phyloP scores from a whole-genome alignment of 2,888 invertebrate species.

The Anorthoa munda region DNA sequence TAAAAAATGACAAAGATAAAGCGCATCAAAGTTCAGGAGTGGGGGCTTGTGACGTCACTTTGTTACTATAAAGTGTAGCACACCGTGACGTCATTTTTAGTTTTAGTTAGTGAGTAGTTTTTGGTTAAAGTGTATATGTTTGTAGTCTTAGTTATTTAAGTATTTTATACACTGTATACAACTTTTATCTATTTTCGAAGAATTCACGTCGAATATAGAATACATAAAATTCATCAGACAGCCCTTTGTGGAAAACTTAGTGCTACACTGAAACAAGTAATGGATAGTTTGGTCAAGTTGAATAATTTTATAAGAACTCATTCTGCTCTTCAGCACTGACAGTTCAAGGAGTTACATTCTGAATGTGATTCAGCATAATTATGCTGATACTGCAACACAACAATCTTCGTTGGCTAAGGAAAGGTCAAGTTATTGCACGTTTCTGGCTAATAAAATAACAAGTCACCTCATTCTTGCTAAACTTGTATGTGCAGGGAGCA shows the following conservation, averaged over 20 bases:
- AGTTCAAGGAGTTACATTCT: background rate
- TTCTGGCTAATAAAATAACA: background rate
- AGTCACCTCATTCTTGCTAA: background rate
- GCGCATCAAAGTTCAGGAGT: no score
- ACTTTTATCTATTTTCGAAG: no score
- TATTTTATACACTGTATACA: no score
- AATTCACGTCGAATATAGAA: background rate
- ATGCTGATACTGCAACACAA: conserved; percentile 3
- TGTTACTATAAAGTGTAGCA: no score
- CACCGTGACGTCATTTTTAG: no score
- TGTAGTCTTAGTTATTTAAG: no score
- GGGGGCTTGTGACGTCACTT: no score
- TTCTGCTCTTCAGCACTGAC: conserved; percentile 1
- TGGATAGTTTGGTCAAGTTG: no score
- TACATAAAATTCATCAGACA: background rate
- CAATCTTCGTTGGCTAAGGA: conserved; percentile 1
- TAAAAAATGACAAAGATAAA: no score
- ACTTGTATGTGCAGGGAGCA: background rate
- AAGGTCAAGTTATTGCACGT: conserved; percentile 1
- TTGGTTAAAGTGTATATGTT: no score
- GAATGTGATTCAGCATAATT: conserved; percentile 1
- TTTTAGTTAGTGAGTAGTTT: no score
- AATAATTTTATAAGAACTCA: background rate
- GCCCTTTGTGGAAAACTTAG: conserved; percentile 3
- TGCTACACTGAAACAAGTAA: no score